Conservation (phyloP, 2,113 vertebrate genomes). For the Gallinago media region DNA sequence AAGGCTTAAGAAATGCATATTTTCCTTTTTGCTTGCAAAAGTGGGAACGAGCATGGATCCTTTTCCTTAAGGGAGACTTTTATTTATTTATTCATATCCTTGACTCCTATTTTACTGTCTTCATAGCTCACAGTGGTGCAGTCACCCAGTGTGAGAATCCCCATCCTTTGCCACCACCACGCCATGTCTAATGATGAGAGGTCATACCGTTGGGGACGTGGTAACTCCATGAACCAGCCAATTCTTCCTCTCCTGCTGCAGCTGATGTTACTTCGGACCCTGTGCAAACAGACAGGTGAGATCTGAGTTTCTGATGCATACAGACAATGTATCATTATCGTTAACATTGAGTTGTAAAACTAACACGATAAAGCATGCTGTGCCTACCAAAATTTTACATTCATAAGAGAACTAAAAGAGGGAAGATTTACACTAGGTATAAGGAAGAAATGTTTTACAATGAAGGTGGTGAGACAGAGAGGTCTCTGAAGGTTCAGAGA, state of each 20-base stretch:
- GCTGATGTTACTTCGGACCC: neutral
- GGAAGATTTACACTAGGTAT: neutral
- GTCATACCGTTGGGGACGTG: fast-evolving
- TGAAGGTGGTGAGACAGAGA: neutral
- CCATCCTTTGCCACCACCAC: neutral
- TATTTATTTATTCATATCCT: neutral
- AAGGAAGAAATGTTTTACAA: neutral
- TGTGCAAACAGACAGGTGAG: neutral
- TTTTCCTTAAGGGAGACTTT: neutral
- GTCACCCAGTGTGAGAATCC: neutral
- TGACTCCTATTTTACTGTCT: neutral
- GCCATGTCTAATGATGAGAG: fast-evolving
- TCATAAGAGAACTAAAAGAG: neutral
- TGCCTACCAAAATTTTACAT: neutral
- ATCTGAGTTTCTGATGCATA: neutral
- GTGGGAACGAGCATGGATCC: neutral
- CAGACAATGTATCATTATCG: neutral
- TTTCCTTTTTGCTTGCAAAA: neutral
- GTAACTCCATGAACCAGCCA: fast-evolving
- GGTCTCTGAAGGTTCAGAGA: neutral
- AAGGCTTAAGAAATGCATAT: neutral
- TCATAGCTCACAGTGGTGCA: neutral
- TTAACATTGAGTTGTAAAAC: neutral
- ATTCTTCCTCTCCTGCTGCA: neutral
- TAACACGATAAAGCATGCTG: fast-evolving